Base-by-base conservation (phyloP, 2,797 vertebrate species). In the Ceryle rudis region DNA sequence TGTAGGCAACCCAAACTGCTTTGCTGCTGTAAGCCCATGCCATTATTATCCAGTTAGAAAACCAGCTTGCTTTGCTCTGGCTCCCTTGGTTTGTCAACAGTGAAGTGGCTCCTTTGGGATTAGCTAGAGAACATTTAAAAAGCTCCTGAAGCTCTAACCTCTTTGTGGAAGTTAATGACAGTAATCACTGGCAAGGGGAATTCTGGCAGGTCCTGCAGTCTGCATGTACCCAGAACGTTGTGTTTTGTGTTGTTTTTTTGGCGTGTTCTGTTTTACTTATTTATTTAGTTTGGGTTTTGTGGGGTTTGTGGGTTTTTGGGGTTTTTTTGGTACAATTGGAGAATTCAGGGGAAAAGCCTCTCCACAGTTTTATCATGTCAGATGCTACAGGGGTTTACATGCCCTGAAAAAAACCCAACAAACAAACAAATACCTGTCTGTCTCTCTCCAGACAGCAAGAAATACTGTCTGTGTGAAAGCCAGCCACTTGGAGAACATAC, bases 381-480 rank as follows among this genome's bases (percentile, higher is more conserved):
- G 62, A 37, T 62, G 16, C 37, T 66, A 16, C 25, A 54, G 18
- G 66, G 54, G 17, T 65, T 92, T 83, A 35, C 0, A 0, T 52
- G 51, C 41, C 28, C 47, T 94, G 86, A 88, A 93, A 44, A 73
- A 90, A 73, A 18, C 8, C 28, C 51, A 39, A 39, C 51, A 28
- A 52, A 52, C 37, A 67, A 31, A 61, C 57, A 70, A 93, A 91
- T 79, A 64, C 8, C 41, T 90, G 14, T 87, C 47, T 80, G 26
- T 84, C 39, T 61, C 16, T 93, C 29, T 81, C 3, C 71, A 98
- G n/a, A n/a, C n/a, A n/a, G 97, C 83, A 66, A 86, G 97, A 66
- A 98, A 98, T 86, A 98, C 99, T 7, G 92, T 99, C 64, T 99
- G 99, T 61, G 93, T 99, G 90, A 98, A 74, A 10, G 97, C 97